Evolutionary conservation across 2,888 invertebrate genomes (phyloP).

Genomic region (Imbricaverruca yamaguchii): DNA sequence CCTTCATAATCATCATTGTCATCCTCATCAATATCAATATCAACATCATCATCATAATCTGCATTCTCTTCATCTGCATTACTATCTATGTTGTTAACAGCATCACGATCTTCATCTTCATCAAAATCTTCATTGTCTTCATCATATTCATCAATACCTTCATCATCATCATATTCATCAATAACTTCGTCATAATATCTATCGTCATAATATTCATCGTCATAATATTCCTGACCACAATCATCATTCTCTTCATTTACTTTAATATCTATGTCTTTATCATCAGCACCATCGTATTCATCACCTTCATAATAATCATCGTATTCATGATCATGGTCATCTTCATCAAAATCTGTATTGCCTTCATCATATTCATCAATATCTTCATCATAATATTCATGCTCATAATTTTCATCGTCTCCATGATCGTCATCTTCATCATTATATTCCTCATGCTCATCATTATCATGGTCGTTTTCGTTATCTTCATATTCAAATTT

Average conservation of each 20-base stretch:
- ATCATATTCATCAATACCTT: neutral
- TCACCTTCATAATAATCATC: neutral
- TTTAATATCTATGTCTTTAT: neutral
- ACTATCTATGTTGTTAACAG: neutral
- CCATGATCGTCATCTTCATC: neutral
- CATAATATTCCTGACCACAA: neutral
- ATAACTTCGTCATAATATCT: neutral
- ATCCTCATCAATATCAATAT: neutral
- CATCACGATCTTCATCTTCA: neutral
- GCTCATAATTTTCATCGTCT: neutral
- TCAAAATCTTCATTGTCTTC: neutral
- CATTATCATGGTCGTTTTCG: neutral
- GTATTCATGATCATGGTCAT: neutral
- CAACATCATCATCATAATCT: neutral
- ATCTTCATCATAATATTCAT: neutral
- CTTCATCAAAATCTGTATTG: neutral
- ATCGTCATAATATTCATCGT: neutral
- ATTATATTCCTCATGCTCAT: neutral
- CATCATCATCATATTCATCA: neutral
- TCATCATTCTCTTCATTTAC: neutral
- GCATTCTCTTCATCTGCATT: neutral
- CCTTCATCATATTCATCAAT: neutral
- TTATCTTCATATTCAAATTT: neutral
- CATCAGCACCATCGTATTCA: neutral
- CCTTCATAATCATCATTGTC: neutral